A percentile compares a stretch with the other conserved stretches of the same genome.
These are phyloP conservation scores for Podarcis raffonei DNA, from an alignment of 2,113 vertebrate genomes.

Conservation along the genomic window DNA sequence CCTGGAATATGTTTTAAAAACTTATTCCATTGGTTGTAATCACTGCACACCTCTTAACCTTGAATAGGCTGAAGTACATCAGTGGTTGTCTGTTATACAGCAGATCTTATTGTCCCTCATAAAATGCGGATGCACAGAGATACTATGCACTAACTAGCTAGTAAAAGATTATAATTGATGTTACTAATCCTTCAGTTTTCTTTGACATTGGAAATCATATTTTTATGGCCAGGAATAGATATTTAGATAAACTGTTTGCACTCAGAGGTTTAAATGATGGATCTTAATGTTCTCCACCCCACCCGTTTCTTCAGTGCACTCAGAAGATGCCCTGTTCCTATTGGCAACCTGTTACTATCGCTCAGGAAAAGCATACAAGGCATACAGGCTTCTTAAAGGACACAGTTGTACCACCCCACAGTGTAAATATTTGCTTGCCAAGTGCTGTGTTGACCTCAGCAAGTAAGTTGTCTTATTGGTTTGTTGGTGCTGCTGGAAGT, in stretches of 20 bases:
- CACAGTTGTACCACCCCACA: constrained; percentile 95
- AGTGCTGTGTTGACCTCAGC: constrained; percentile 97
- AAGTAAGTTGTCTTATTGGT: constrained; percentile 82
- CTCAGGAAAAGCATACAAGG: constrained; percentile 97
- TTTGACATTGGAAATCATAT: not conserved
- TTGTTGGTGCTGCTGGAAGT: not conserved
- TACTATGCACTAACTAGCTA: fast-evolving
- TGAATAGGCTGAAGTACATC: not conserved
- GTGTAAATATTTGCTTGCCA: constrained; percentile 95
- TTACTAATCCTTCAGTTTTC: not conserved
- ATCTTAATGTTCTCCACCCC: not conserved
- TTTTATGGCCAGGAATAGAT: not conserved
- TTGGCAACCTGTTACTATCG: constrained; percentile 97
- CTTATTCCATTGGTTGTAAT: not conserved
- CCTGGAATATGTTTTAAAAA: not conserved
- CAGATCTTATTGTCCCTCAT: not conserved
- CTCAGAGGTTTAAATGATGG: not conserved
- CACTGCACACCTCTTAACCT: not conserved
- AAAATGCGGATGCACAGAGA: not conserved
- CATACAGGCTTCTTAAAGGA: constrained; percentile 94
- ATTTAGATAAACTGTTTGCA: constrained; percentile 5
- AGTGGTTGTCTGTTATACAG: not conserved
- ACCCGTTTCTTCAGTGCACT: constrained; percentile 77
- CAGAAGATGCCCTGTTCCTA: constrained; percentile 94
- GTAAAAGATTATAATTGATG: not conserved